Conservation (phyloP, 2,113 vertebrate genomes). For the Siniperca knerii region DNA sequence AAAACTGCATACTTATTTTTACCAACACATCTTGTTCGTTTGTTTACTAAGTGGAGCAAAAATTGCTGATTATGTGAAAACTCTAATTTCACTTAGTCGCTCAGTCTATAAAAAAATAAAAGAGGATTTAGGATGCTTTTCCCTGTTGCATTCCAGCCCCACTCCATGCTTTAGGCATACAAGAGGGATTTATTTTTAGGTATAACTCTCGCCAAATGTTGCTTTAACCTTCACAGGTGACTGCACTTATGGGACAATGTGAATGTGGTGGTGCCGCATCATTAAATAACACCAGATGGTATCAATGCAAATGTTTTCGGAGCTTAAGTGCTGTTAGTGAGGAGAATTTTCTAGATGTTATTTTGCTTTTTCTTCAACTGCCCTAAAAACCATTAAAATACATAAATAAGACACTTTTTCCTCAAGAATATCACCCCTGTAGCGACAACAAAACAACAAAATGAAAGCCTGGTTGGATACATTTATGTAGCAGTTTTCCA, state of each 20-base stretch:
- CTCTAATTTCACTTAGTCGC: not conserved
- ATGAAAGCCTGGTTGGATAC: not conserved
- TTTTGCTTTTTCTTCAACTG: not conserved
- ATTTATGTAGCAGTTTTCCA: not conserved
- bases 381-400: not conserved
- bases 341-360: not conserved
- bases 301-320: not conserved
- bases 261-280: not conserved
- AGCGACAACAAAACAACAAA: not conserved
- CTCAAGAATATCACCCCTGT: not conserved
- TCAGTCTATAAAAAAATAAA: no score
- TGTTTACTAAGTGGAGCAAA: not conserved
- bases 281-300: conserved; percentile 34
- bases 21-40: not conserved
- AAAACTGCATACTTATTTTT: not conserved
- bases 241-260: conserved; percentile 5
- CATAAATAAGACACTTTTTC: not conserved
- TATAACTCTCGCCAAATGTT: conserved; percentile 19
- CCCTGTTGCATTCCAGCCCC: not conserved
- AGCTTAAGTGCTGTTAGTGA: not conserved
- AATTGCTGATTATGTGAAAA: not conserved
- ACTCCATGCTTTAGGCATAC: not conserved
- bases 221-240: conserved; percentile 26
- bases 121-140: not conserved
- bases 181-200: not conserved